phyloP scores from a whole-genome alignment of 2,797 vertebrate species.

The Rachycentron canadum region DNA sequence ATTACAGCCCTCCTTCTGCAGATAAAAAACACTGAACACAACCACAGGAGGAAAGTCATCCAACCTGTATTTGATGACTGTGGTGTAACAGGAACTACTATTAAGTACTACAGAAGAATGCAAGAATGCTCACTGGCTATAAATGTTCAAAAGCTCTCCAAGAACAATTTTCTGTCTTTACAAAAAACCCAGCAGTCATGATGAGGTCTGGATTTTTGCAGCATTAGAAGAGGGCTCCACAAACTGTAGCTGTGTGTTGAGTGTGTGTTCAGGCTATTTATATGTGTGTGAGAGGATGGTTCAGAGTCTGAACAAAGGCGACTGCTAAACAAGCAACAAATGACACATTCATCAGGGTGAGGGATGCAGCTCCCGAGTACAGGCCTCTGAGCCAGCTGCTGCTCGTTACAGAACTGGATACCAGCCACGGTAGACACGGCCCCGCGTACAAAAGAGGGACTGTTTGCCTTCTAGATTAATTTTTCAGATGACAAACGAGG shows the following conservation, averaged over 20 bases:
- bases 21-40: slow-evolving; percentile 61
- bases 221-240: slow-evolving; percentile 44
- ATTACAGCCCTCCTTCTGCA: slow-evolving; percentile 38
- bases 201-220: slow-evolving; percentile 38
- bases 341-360: slow-evolving; percentile 79
- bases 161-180: slow-evolving; percentile 46
- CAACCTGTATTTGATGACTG: slow-evolving; percentile 58
- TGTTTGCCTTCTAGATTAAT: slow-evolving; percentile 78
- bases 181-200: slow-evolving; percentile 35
- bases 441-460: slow-evolving; percentile 77
- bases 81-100: slow-evolving; percentile 64
- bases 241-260: slow-evolving; percentile 35
- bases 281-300: slow-evolving; percentile 34
- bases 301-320: slow-evolving; percentile 68
- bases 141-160: slow-evolving; percentile 46
- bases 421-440: slow-evolving; percentile 71
- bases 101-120: slow-evolving; percentile 59
- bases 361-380: slow-evolving; percentile 74
- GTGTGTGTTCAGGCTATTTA: slow-evolving; percentile 17
- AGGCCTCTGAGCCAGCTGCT: slow-evolving; percentile 81
- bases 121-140: slow-evolving; percentile 48
- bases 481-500: slow-evolving; percentile 80
- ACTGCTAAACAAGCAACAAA: slow-evolving; percentile 80
- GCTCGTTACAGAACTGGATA: slow-evolving; percentile 81
- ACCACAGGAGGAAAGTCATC: slow-evolving; percentile 47